Evolutionary conservation across 1,140 invertebrate genomes (phyloP).

Genomic region (Meloidogyne exigua): DNA sequence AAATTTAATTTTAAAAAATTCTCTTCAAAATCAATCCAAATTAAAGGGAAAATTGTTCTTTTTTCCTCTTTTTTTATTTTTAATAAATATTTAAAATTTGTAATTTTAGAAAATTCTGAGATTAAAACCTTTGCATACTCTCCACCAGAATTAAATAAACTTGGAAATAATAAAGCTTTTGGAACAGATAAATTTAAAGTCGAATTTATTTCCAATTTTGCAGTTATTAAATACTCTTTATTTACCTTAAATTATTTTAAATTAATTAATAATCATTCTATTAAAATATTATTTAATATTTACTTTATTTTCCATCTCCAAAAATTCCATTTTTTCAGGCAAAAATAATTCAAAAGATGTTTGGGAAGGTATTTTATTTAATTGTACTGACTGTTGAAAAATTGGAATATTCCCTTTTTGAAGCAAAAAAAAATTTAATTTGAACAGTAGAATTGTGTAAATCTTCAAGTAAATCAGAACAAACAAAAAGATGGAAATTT

Average conservation of each 20-base stretch:
- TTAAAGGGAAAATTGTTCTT: neutral
- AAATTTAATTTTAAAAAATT: conserved; percentile 1
- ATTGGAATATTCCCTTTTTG: neutral
- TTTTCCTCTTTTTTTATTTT: conserved; percentile 7
- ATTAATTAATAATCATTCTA: no score
- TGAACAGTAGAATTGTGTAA: neutral
- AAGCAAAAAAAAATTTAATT: neutral
- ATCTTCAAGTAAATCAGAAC: neutral
- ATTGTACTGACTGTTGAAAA: neutral
- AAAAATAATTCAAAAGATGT: neutral
- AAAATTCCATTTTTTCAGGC: neutral
- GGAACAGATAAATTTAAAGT: neutral
- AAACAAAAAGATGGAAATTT: neutral
- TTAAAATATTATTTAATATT: no score
- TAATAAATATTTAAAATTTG: conserved; percentile 3
- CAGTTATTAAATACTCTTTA: neutral
- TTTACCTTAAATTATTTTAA: neutral
- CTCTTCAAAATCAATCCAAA: neutral
- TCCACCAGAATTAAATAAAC: neutral
- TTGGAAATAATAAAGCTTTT: neutral
- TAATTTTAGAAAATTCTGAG: neutral
- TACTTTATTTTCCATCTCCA: neutral
- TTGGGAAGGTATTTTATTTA: neutral
- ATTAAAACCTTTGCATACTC: neutral
- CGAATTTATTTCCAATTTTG: neutral